Percentiles rank a stretch among this genome's conserved stretches.
phyloP scores from a whole-genome alignment of 2,113 vertebrate species.

The Sclerurus mexicanus region DNA sequence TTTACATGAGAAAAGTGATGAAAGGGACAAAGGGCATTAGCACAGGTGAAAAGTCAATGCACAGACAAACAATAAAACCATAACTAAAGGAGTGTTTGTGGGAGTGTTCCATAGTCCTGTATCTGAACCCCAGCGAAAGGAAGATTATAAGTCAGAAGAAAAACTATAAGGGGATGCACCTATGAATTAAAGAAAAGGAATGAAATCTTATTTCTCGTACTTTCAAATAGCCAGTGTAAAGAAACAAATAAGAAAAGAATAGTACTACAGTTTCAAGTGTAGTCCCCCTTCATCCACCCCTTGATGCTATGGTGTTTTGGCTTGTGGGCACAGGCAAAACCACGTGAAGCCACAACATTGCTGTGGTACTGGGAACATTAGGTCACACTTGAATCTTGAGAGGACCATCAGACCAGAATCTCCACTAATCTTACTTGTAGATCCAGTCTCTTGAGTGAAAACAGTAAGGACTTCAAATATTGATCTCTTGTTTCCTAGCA shows the following conservation, averaged over 20 bases:
- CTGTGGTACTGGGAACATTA: not conserved
- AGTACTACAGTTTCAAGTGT: not conserved
- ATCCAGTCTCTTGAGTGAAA: not conserved
- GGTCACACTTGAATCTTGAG: not conserved
- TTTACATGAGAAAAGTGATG: not conserved
- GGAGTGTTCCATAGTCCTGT: not conserved
- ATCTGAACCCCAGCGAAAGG: not conserved
- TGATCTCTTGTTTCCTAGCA: not conserved
- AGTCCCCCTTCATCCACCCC: not conserved
- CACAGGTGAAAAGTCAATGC: not conserved
- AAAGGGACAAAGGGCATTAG: not conserved
- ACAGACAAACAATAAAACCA: not conserved
- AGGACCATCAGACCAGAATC: not conserved
- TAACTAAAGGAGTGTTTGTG: not conserved
- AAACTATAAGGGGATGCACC: not conserved
- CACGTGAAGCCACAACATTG: not conserved
- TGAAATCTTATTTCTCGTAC: not conserved
- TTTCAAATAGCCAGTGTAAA: not conserved
- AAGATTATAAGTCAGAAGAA: not conserved
- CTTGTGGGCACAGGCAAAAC: not conserved
- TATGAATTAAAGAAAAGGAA: not conserved
- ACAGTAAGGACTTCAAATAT: not conserved
- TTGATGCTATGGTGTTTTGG: accelerated
- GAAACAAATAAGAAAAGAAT: not conserved
- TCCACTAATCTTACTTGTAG: not conserved